Conservation (phyloP, 2,113 vertebrate genomes). For the Megaceryle maxima region DNA sequence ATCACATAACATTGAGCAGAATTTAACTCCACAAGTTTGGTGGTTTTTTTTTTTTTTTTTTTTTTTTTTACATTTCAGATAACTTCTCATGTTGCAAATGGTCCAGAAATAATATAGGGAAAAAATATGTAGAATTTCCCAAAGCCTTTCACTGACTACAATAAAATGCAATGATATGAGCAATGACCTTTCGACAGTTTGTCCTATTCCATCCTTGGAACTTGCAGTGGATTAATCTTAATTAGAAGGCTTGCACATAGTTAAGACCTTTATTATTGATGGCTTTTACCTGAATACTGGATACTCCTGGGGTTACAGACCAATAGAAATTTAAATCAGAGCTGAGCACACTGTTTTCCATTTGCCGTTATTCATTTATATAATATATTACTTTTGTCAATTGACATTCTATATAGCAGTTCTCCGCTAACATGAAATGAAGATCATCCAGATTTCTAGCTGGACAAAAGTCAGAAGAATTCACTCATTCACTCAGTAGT, state of each 20-base stretch:
- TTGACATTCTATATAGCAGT: not conserved
- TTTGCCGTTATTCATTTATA: constrained; percentile 38
- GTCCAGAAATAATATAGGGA: not conserved
- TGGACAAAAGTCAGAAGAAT: not conserved
- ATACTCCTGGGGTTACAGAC: not conserved
- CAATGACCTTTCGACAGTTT: not conserved
- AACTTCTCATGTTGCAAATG: not conserved
- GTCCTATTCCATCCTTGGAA: not conserved
- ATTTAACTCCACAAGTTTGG: not conserved
- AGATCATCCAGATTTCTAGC: not conserved
- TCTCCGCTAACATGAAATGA: not conserved
- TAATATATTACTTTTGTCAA: constrained; percentile 39
- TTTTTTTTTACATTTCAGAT: not conserved
- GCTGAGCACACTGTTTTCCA: constrained; percentile 7
- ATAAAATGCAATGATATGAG: not conserved
- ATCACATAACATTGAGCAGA: not conserved
- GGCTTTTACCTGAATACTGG: not conserved
- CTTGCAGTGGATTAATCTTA: not conserved
- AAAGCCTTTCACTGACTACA: not conserved
- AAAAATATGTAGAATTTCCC: not conserved
- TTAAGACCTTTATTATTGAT: not conserved
- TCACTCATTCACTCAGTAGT: not conserved
- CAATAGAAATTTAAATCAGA: constrained; percentile 12
- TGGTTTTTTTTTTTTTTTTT: no score
- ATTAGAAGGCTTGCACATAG: not conserved